phyloP scores from a whole-genome alignment of 35 echinoderm and acorn worm species.

The Chiridota heheva region DNA sequence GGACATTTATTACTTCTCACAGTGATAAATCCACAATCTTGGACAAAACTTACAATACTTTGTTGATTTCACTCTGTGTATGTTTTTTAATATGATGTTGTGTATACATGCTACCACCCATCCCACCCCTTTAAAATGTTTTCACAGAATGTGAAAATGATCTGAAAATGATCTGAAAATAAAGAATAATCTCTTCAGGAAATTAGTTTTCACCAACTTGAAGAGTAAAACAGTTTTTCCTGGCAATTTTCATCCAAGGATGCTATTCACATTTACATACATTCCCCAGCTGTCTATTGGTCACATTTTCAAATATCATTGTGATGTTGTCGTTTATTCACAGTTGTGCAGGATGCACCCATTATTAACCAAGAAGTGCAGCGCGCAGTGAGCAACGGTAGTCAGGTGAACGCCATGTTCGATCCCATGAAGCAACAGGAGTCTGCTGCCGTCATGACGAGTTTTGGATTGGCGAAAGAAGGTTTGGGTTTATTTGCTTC shows the following conservation, averaged over 20 bases:
- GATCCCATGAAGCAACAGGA: conserved; percentile 84
- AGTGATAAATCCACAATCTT: too few relatives aligned
- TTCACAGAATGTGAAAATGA: too few relatives aligned
- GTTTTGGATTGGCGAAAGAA: conserved; percentile 76
- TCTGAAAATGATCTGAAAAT: too few relatives aligned
- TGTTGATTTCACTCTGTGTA: too few relatives aligned
- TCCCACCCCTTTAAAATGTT: too few relatives aligned
- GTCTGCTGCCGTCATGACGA: conserved; percentile 62
- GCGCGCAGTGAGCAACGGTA: conserved; percentile 13
- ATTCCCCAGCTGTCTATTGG: not conserved
- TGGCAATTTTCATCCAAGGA: not conserved
- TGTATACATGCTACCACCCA: too few relatives aligned
- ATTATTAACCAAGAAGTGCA: not conserved
- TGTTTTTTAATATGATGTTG: too few relatives aligned
- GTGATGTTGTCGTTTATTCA: not conserved
- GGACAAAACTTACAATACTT: too few relatives aligned
- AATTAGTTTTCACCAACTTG: too few relatives aligned
- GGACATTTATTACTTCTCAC: too few relatives aligned
- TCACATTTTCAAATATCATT: not conserved
- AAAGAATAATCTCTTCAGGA: too few relatives aligned
- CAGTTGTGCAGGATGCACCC: conserved; percentile 6
- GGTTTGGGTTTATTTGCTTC: not conserved
- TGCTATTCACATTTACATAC: not conserved
- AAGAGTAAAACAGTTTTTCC: not conserved
- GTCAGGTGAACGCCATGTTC: conserved; percentile 69